Conservation (phyloP, 2,888 invertebrate species). For the Acanthopleura granulata region DNA sequence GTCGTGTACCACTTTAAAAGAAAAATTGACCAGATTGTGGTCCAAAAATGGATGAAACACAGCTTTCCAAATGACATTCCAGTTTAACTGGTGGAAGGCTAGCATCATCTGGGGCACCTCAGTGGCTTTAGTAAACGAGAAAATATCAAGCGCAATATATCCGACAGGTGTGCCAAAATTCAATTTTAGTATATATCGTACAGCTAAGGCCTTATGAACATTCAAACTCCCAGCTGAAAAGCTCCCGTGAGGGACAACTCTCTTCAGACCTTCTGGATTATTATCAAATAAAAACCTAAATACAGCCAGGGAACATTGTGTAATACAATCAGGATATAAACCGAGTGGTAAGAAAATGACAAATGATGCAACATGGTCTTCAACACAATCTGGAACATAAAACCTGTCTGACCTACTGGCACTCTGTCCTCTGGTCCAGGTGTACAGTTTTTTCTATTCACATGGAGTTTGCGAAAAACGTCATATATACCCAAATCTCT, state of each 20-base stretch:
- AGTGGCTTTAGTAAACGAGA: not conserved
- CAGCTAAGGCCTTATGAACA: not conserved
- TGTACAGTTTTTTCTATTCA: not conserved
- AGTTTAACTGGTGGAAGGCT: not conserved
- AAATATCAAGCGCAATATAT: not conserved
- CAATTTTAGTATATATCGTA: not conserved
- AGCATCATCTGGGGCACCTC: not conserved
- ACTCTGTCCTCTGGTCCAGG: not conserved
- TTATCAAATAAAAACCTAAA: not conserved
- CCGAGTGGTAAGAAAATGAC: not conserved
- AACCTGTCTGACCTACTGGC: not conserved
- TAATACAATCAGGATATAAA: not conserved
- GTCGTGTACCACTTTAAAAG: not conserved
- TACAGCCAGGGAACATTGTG: not conserved
- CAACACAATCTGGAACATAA: not conserved
- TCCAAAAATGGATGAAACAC: not conserved
- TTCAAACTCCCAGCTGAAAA: not conserved
- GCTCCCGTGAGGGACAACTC: not conserved
- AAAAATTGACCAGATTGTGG: not conserved
- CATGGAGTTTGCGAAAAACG: not conserved
- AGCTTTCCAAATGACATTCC: not conserved
- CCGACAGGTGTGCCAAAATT: not conserved
- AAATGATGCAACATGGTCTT: not conserved
- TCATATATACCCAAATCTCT: not conserved
- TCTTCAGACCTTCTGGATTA: not conserved